Base-by-base conservation (phyloP, 2,113 vertebrate species). In the Picathartes gymnocephalus region DNA sequence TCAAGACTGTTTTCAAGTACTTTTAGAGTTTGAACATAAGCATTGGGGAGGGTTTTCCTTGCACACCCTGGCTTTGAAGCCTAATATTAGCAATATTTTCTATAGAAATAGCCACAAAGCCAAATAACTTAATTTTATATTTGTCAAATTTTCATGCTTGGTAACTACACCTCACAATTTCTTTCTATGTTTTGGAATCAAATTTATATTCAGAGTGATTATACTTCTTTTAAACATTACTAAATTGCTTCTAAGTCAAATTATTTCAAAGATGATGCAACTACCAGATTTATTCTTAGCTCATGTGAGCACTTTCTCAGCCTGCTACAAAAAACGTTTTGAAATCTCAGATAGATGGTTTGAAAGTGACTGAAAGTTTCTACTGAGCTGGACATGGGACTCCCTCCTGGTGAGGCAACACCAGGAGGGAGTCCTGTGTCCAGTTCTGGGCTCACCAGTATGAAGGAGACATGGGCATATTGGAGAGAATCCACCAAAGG, bases 221-320 rank as follows among this genome's bases (percentile, higher is more conserved):
- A 33, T 79, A 25, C 35, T 71, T 81, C 17, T 94, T 92, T 74
- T 76, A 88, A 79, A 60, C 9, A 21, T 56, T 47, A 33, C 48
- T 93, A 64, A 88, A 85, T 82, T 90, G 27, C 66, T 90, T 85
- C 82, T 81, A 85, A 93, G 87, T 88, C 23, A 11, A 76, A 56
- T 92, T 92, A 74, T 85, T 93, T 92, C 62, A 79, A 65, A 71
- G 40, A 92, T 82, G 61, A 93, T 2, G 2, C 35, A 87, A 73
- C 51, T 79, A 58, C 21, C 47, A 85, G 61, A 62, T 71, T 92
- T 96, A 90, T 93, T 92, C 65, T 88, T 94, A 64, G 88, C 40
- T 94, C 16, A 14, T 71, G 8, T 87, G 58, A 78, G 9, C 78
- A 13, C 30, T 21, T 39, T 74, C 70, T 92, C 61, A 79, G 51